Conservation (phyloP, 2,113 vertebrate genomes). For the Sterrhoptilus dennistouni region DNA sequence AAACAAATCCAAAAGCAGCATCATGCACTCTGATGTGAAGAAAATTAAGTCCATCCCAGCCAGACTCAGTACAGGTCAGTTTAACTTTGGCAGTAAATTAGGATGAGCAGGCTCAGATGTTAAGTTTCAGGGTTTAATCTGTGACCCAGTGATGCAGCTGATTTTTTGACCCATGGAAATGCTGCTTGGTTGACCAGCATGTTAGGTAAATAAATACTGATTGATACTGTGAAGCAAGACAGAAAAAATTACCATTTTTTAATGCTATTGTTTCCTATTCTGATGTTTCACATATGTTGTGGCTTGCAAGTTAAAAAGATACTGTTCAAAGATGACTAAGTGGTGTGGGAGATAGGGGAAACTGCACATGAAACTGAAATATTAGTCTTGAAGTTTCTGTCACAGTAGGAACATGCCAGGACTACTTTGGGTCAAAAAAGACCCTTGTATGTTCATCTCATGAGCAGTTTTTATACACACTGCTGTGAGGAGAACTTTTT, state of each 20-base stretch:
- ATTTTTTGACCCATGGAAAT: background rate
- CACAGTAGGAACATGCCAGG: background rate
- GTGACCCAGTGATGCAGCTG: background rate
- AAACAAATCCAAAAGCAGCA: background rate
- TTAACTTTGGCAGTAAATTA: background rate
- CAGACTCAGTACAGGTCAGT: background rate
- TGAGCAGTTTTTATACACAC: background rate
- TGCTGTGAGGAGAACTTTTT: background rate
- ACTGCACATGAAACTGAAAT: background rate
- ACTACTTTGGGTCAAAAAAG: background rate
- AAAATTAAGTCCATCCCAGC: background rate
- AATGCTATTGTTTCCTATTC: background rate
- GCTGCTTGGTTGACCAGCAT: background rate
- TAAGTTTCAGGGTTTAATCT: background rate
- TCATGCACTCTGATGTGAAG: background rate
- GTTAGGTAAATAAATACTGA: slow-evolving; percentile 11
- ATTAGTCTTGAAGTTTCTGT: background rate
- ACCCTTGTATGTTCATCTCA: background rate
- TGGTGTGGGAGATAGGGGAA: background rate
- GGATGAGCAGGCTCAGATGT: background rate
- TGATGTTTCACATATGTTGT: background rate
- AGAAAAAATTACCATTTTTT: slow-evolving; percentile 24
- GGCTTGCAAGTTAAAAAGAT: background rate
- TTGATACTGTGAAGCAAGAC: background rate
- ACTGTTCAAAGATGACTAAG: background rate